phyloP scores from a whole-genome alignment of 2,113 vertebrate genomes.

The Nerophis lumbriciformis region DNA sequence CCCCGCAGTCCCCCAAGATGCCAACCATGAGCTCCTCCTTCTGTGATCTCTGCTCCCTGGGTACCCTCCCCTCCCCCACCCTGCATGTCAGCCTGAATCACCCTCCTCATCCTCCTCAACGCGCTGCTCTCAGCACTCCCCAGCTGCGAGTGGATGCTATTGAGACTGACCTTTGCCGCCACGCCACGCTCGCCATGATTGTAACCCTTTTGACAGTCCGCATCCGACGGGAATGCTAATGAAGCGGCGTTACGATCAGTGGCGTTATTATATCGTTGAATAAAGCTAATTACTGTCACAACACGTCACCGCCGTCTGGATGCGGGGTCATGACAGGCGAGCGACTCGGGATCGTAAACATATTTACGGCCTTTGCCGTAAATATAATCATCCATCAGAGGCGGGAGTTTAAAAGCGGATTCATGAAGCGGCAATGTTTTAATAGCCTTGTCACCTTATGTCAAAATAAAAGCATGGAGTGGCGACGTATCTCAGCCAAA shows the following conservation, averaged over 20 bases:
- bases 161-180: conserved; percentile 57
- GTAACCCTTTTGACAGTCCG: conserved; percentile 57
- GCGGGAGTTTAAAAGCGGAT: not conserved
- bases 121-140: conserved; percentile 46
- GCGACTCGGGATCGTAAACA: conserved; percentile 18
- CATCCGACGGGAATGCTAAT: conserved; percentile 54
- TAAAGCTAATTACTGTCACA: conserved; percentile 40
- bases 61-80: conserved; percentile 28
- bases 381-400: conserved; percentile 14
- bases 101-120: conserved; percentile 31
- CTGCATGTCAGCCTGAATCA: conserved; percentile 26
- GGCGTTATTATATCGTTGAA: conserved; percentile 43
- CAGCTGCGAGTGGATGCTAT: conserved; percentile 45
- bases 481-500: too few species aligned
- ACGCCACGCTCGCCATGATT: conserved; percentile 45
- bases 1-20: conserved; percentile 32
- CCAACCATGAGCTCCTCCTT: conserved; percentile 34
- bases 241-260: conserved; percentile 42
- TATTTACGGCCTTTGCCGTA: conserved; percentile 4
- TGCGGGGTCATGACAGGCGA: conserved; percentile 30
- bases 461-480: not conserved
- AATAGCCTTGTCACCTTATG: conserved; percentile 4
- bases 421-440: conserved; percentile 8
- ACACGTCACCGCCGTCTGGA: conserved; percentile 11
- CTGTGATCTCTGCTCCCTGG: conserved; percentile 34